Conservation (phyloP, 2,888 invertebrate species). For the Agriopis aurantiaria region DNA sequence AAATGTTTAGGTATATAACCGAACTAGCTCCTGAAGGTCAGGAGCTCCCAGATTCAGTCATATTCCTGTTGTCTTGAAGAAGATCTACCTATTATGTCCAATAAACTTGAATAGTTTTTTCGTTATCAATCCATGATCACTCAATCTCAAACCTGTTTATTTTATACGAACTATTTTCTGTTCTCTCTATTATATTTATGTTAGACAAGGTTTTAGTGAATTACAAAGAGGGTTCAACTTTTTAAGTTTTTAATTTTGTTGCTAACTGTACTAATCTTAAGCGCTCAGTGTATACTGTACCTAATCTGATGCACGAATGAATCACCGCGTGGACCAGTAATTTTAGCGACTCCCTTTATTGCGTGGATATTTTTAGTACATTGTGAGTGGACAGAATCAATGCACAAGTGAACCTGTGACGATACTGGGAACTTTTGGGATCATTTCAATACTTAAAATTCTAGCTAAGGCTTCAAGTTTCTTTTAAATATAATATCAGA, state of each 20-base stretch:
- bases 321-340: conserved; percentile 39
- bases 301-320: conserved; percentile 44
- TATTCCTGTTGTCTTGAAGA: too few species aligned
- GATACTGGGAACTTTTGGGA: neutral
- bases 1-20: too few species aligned
- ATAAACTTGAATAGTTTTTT: neutral
- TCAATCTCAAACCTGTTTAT: too few species aligned
- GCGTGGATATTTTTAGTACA: conserved; percentile 39
- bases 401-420: conserved; percentile 14
- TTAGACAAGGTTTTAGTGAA: too few species aligned
- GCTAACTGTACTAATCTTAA: conserved; percentile 21
- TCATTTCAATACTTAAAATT: neutral
- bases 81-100: neutral
- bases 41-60: too few species aligned
- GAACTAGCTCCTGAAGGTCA: too few species aligned
- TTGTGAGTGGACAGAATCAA: conserved; percentile 36
- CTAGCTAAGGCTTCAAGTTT: too few species aligned
- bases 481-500: neutral
- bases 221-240: too few species aligned
- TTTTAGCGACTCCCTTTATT: conserved; percentile 39
- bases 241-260: neutral
- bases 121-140: too few species aligned
- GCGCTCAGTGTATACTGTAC: conserved; percentile 20
- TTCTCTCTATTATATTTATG: too few species aligned
- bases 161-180: too few species aligned